Evolutionary conservation across 2,113 vertebrate species (phyloP).

Genomic region (Bostrychus sinensis): DNA sequence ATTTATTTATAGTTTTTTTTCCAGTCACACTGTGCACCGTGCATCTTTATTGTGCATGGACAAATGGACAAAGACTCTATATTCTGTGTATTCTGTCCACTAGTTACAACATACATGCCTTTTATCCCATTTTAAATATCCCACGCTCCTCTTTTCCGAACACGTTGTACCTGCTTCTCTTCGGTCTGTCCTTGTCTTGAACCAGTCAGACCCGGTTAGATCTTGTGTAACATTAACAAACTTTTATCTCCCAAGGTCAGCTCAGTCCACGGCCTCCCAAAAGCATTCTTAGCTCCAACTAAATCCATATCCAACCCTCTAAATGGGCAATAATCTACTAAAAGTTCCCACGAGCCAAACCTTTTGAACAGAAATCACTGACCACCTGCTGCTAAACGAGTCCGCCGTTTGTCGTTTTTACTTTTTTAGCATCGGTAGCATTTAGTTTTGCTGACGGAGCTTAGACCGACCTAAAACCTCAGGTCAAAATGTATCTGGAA

Average conservation of each 20-base stretch:
- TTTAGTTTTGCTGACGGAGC: conserved; percentile 33
- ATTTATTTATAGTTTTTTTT: too few species aligned
- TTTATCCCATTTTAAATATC: too few species aligned
- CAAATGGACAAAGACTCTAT: too few species aligned
- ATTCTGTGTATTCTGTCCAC: too few species aligned
- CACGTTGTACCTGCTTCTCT: not conserved
- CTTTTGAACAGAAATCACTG: conserved; percentile 46
- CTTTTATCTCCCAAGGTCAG: conserved; percentile 16
- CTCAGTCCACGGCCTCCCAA: not conserved
- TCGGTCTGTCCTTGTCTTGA: not conserved
- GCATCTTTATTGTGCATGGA: too few species aligned
- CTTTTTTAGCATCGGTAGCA: conserved; percentile 40
- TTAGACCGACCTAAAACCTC: not conserved
- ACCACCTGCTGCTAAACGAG: conserved; percentile 46
- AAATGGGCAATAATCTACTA: conserved; percentile 39
- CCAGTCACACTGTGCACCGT: too few species aligned
- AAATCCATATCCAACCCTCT: conserved; percentile 7
- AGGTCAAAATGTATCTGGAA: conserved; percentile 16
- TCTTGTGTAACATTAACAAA: conserved; percentile 28
- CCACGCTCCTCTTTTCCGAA: too few species aligned
- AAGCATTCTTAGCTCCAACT: not conserved
- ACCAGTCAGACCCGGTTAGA: conserved; percentile 10
- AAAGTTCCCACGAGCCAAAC: conserved; percentile 23
- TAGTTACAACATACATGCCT: too few species aligned
- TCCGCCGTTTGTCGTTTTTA: conserved; percentile 32